phyloP scores from a whole-genome alignment of 2,888 invertebrate species.

The Diarsia brunnea region DNA sequence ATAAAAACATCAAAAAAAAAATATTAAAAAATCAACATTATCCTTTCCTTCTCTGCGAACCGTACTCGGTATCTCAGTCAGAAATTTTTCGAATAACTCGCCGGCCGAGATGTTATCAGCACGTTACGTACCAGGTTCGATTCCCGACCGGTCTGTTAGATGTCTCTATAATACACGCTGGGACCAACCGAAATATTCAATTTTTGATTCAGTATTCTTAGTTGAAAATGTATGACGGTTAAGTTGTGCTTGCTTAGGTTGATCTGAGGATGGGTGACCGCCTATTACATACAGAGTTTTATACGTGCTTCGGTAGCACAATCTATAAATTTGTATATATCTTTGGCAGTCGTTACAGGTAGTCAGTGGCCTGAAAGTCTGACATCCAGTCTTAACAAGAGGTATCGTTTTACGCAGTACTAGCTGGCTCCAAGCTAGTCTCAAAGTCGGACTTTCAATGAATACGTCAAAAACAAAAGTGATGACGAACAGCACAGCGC shows the following conservation, averaged over 20 bases:
- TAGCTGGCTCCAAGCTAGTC: no score
- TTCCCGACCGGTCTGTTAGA: constrained; percentile 67
- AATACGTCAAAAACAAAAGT: no score
- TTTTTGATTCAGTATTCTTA: constrained; percentile 45
- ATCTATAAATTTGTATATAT: no score
- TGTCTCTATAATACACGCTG: constrained; percentile 67
- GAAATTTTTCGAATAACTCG: constrained; percentile 69
- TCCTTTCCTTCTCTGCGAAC: constrained; percentile 33
- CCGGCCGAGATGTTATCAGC: constrained; percentile 66
- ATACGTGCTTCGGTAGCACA: no score
- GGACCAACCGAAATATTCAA: constrained; percentile 46
- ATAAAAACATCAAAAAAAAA: no score
- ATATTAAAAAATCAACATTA: neutral
- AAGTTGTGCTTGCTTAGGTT: neutral
- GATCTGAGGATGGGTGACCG: neutral
- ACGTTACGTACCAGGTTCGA: constrained; percentile 63
- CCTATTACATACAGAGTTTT: neutral
- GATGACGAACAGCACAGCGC: no score
- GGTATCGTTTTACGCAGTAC: no score
- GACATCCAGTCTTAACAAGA: no score
- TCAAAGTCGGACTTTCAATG: no score
- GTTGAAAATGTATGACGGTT: constrained; percentile 15
- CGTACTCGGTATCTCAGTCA: constrained; percentile 64
- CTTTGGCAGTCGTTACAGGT: no score
- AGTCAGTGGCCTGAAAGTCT: no score